Evolutionary conservation across 1,140 invertebrate genomes (phyloP).

Genomic region (Drosophila virilis): DNA sequence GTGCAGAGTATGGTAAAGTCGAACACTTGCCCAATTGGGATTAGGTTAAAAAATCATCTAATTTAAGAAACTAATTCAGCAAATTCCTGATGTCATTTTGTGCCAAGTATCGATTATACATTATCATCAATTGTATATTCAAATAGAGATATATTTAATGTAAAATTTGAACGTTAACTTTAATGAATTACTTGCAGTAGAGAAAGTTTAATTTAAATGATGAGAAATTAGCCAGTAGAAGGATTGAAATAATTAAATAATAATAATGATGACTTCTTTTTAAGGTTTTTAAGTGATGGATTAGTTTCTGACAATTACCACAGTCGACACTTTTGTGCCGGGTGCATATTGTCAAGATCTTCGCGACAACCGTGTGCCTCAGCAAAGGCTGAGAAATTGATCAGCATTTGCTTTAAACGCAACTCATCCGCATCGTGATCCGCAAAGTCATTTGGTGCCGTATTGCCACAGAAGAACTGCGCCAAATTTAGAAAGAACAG

Average conservation of each 20-base stretch:
- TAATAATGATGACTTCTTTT: background rate
- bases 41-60: background rate
- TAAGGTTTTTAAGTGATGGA: background rate
- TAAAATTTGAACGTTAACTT: too few species aligned
- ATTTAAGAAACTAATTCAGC: too few species aligned
- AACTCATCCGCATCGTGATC: slow-evolving; percentile 59
- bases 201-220: too few species aligned
- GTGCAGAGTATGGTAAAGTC: slow-evolving; percentile 91
- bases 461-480: slow-evolving; percentile 67
- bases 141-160: too few species aligned
- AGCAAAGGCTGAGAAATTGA: slow-evolving; percentile 57
- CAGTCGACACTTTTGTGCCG: slow-evolving; percentile 48
- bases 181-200: too few species aligned
- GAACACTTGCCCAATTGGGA: background rate
- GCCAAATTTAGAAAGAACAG: slow-evolving; percentile 72
- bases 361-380: slow-evolving; percentile 32
- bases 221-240: too few species aligned
- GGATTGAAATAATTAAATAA: too few species aligned
- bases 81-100: too few species aligned
- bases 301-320: slow-evolving; percentile 43
- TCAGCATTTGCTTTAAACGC: slow-evolving; percentile 55
- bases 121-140: too few species aligned
- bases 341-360: slow-evolving; percentile 32
- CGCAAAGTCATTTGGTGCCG: slow-evolving; percentile 5
- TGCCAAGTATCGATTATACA: too few species aligned